These are phyloP conservation scores for Sitodiplosis mosellana DNA, from an alignment of 1,140 invertebrate species.

Conservation along the genomic window DNA sequence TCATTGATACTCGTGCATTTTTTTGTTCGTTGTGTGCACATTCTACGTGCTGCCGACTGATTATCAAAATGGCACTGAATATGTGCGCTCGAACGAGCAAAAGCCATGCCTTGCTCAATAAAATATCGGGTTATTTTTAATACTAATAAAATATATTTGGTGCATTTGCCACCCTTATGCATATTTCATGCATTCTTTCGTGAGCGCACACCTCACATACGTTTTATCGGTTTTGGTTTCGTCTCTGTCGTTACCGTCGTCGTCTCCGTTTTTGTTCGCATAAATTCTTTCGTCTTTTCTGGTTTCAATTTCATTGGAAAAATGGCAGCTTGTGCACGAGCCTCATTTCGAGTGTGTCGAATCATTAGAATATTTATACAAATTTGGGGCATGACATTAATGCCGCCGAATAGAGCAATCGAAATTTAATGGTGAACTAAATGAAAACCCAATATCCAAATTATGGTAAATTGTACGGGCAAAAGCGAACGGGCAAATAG, in stretches of 20 bases:
- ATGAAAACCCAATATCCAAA: too few species aligned
- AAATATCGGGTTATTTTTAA: conserved; percentile 25
- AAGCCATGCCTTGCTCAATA: conserved; percentile 16
- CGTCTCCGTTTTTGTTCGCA: neutral
- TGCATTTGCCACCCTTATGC: neutral
- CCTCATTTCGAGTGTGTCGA: neutral
- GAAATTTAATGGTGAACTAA: too few species aligned
- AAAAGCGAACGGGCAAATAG: too few species aligned
- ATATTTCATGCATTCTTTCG: neutral
- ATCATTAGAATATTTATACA: too few species aligned
- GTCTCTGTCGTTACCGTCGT: conserved; percentile 10
- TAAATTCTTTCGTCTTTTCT: neutral
- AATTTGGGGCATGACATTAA: too few species aligned
- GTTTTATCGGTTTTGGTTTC: conserved; percentile 10
- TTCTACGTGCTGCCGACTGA: too few species aligned
- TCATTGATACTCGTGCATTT: too few species aligned
- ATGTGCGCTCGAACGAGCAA: too few species aligned
- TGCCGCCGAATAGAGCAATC: too few species aligned
- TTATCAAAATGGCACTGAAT: too few species aligned
- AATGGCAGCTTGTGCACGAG: neutral
- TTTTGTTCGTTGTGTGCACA: too few species aligned
- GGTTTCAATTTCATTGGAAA: neutral
- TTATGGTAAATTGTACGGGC: too few species aligned
- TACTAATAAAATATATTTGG: conserved; percentile 7
- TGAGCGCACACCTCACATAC: conserved; percentile 2